Evolutionary conservation across 2,888 invertebrate species (phyloP), one percentile per base, ranked within the genome.

Genomic region (Macrophya annulata): DNA sequence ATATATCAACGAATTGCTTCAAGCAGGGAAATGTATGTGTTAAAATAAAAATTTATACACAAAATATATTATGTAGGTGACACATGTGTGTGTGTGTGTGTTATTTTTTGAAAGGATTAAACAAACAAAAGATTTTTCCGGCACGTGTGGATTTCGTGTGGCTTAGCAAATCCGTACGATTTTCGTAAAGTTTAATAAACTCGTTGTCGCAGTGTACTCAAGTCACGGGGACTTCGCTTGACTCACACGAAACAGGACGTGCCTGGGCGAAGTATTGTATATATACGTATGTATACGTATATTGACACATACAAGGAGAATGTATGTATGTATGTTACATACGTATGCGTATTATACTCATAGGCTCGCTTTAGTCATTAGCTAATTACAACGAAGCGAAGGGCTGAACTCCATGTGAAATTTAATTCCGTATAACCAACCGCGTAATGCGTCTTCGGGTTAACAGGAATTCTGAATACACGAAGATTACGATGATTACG

Each of bases 181-280:
- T 68, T 68, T 68, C 71, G 45, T 71, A 9, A 25, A 71, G 45
- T 71, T 83, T 68, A 65, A 10, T 81, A 62, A 81, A 62, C 77
- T 31, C 62, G 62, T 65, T 48, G 65, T n/a, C 37, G 51, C 12
- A 74, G 45, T 15, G 25, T 62, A 81, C 68, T 83, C 83, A 51
- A 83, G 83, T 83, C 83, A 68, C 83, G 83, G 83, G 83, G 71
- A 68, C 68, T 68, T 17, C 51, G 83, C 65, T 83, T 83, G 83
- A 83, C 83, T 83, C 83, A 83, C 81, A 59, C 31, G 83, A 43
- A 31, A 62, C 81, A 79, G 81, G 62, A 81, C 82, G 82, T 68
- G 68, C 48, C 83, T 45, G 25, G 37, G 45, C n/a, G 48, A 65
- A 71, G 51, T 59, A 79, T 59, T 65, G 45, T 43, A 45, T 31